Conservation (phyloP, 2,113 vertebrate species). For the Hoplias malabaricus region DNA sequence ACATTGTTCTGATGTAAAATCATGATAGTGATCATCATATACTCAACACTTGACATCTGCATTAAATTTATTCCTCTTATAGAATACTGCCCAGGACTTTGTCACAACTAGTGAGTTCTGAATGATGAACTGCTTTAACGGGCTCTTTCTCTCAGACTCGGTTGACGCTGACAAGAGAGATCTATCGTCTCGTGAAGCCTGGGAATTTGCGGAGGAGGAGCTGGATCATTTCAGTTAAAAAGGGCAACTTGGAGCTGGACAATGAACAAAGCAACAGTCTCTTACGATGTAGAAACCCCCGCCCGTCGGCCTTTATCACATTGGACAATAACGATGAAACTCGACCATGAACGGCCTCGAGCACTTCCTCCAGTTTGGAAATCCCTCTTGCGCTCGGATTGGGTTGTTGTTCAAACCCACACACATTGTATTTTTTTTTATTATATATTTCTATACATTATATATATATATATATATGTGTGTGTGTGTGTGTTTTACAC, state of each 20-base stretch:
- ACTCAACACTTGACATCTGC: too few species aligned
- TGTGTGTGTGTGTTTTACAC: too few species aligned
- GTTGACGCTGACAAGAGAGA: not conserved
- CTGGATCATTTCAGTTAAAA: not conserved
- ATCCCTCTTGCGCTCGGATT: not conserved
- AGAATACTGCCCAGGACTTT: too few species aligned
- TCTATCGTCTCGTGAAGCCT: not conserved
- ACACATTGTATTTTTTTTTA: too few species aligned
- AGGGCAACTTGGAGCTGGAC: not conserved
- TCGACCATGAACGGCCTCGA: constrained; percentile 33
- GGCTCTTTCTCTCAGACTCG: not conserved
- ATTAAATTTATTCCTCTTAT: too few species aligned
- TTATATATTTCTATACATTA: too few species aligned
- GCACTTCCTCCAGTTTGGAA: constrained; percentile 16
- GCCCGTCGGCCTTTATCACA: constrained; percentile 20
- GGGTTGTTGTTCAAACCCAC: not conserved
- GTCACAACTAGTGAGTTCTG: too few species aligned
- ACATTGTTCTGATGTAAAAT: too few species aligned
- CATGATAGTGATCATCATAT: too few species aligned
- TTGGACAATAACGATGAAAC: constrained; percentile 39
- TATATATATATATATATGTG: too few species aligned
- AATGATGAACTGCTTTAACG: too few species aligned
- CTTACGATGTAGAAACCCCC: constrained; percentile 10
- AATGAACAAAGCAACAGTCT: constrained; percentile 46
- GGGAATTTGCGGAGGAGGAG: constrained; percentile 23